Conservation (phyloP, 1,140 invertebrate genomes). For the Drosophila varians region DNA sequence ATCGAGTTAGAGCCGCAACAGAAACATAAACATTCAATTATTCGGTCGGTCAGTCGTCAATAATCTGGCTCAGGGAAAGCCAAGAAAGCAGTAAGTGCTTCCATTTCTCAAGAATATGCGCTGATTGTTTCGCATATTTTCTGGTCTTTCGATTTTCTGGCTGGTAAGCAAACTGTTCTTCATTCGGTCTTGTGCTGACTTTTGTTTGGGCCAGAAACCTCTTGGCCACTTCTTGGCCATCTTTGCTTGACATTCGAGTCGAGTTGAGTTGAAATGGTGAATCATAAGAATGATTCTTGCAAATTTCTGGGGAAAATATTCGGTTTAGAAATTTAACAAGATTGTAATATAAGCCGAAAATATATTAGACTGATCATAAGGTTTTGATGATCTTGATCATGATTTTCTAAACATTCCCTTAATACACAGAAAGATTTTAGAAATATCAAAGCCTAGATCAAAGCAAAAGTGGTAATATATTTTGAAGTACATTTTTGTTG, state of each 20-base stretch:
- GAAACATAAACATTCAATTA: slow-evolving; percentile 30
- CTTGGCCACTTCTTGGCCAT: slow-evolving; percentile 24
- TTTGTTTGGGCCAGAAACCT: slow-evolving; percentile 26
- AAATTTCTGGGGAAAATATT: slow-evolving; percentile 9
- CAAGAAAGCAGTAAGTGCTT: slow-evolving; percentile 6
- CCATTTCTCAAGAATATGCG: neutral
- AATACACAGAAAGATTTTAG: no score
- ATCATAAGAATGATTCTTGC: slow-evolving; percentile 31
- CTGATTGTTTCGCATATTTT: slow-evolving; percentile 24
- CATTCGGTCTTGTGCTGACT: slow-evolving; percentile 1
- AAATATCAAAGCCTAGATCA: no score
- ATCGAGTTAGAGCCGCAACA: slow-evolving; percentile 1
- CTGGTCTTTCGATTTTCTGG: slow-evolving; percentile 20
- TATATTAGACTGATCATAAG: no score
- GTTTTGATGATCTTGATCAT: no score
- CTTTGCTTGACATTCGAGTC: slow-evolving; percentile 43
- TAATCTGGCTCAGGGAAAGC: slow-evolving; percentile 21
- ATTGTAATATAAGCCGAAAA: no score
- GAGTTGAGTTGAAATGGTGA: slow-evolving; percentile 14
- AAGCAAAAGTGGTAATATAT: no score
- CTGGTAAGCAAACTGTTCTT: slow-evolving; percentile 30
- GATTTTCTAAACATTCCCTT: no score
- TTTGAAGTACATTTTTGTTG: no score
- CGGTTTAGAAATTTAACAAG: neutral
- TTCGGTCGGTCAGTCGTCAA: slow-evolving; percentile 31